Percentiles rank a stretch among this genome's conserved stretches.
phyloP scores from a whole-genome alignment of 2,113 vertebrate genomes.

The Varanus komodoensis region DNA sequence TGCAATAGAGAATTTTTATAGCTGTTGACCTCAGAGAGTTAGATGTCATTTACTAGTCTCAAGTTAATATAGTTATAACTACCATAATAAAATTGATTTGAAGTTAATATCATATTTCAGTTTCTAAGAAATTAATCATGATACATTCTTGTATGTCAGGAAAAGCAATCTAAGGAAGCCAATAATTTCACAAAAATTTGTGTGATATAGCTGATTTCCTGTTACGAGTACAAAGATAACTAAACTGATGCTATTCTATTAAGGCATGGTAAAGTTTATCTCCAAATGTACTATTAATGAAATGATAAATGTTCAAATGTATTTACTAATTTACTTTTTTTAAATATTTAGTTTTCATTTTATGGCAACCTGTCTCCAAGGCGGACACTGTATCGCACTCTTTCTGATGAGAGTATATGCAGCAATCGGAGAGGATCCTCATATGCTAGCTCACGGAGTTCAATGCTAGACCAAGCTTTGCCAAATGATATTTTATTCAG shows the following conservation, averaged over 20 bases:
- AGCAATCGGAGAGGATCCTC: conserved; percentile 91
- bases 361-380: conserved; percentile 86
- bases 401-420: conserved; percentile 95
- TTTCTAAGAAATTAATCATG: conserved; percentile 41
- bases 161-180: conserved; percentile 31
- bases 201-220: not conserved
- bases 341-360: conserved; percentile 79
- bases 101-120: conserved; percentile 49
- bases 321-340: not conserved
- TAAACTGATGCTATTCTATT: not conserved
- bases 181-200: conserved; percentile 9
- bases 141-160: conserved; percentile 48
- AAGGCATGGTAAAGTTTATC: not conserved
- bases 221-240: conserved; percentile 21
- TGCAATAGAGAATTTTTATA: conserved; percentile 41
- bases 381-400: conserved; percentile 89
- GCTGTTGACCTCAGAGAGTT: conserved; percentile 7
- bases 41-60: not conserved
- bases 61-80: too few species aligned
- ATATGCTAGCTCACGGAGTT: conserved; percentile 91
- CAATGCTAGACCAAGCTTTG: conserved; percentile 91
- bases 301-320: not conserved
- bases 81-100: conserved; percentile 25
- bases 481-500: conserved; percentile 96
- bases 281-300: not conserved